Base-by-base conservation (phyloP, 2,113 vertebrate genomes). In the Pteruthius melanotis region DNA sequence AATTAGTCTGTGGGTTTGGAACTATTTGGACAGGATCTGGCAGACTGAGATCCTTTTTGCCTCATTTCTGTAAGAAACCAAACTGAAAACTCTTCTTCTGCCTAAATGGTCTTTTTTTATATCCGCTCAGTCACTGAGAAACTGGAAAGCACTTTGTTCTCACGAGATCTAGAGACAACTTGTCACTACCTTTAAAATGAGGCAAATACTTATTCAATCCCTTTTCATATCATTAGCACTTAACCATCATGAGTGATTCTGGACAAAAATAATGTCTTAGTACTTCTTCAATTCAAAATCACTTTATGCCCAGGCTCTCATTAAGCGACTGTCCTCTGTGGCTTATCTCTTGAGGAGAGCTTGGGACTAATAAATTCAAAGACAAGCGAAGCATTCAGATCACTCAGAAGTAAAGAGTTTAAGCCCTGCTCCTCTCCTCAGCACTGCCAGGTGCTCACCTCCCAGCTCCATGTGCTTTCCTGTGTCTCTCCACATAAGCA, bases 381-480 rank as follows among this genome's bases (percentile, higher is more conserved):
- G n/a, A 45, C 2, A 17, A 72, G 10, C 4, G 3, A 57, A 83
- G n/a, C 45, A 40, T 7, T 31, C 56, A 31, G 18, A 47, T 59
- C 57, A 57, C 35, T 80, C 75, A 49, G 47, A 78, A 31, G 20
- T 39, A 31, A 31, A 78, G 91, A 72, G 28, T 30, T 81, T 30
- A 63, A 84, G 74, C 14, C 15, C 64, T 82, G 39, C 12, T 64
- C 23, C n/a, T 60, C 90, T 69, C 10, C 13, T 84, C 44, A 49
- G 22, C 40, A 45, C 72, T 74, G 4, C 63, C 31, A 65, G n/a
- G 26, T 78, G 24, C 39, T 80, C 77, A 87, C 30, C 3, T 64
- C 35, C 47, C 44, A 68, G 3, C 20, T 81, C 56, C 3, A 0
- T 11, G 27, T 33, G 4, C 33, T 90, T 1, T 0, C 13, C 40